Evolutionary conservation across 2,888 invertebrate species (phyloP).

Genomic region (Carcina quercana): DNA sequence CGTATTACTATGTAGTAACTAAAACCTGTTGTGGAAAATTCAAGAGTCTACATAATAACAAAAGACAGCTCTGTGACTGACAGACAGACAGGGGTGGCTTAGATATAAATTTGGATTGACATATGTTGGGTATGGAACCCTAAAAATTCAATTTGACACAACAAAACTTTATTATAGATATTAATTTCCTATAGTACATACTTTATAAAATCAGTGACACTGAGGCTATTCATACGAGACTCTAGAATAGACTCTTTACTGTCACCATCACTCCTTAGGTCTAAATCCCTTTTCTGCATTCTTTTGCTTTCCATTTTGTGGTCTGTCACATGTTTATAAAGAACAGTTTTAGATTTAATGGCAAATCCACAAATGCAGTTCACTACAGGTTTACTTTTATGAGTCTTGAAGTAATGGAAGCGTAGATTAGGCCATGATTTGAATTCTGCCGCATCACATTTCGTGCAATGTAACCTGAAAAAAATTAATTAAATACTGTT

Average conservation of each 20-base stretch:
- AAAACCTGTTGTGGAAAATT: too few species aligned
- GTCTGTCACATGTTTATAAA: slow-evolving; percentile 58
- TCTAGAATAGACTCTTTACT: too few species aligned
- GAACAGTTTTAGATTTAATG: slow-evolving; percentile 50
- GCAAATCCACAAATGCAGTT: slow-evolving; percentile 54
- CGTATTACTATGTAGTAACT: too few species aligned
- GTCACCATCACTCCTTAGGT: slow-evolving; percentile 21
- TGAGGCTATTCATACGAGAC: slow-evolving; percentile 38
- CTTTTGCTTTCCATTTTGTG: slow-evolving; percentile 49
- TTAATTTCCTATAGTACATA: slow-evolving; percentile 24
- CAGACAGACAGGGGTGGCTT: too few species aligned
- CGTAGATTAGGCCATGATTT: slow-evolving; percentile 47
- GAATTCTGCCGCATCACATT: slow-evolving; percentile 42
- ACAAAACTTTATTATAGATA: background rate
- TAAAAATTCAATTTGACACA: too few species aligned
- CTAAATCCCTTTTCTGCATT: slow-evolving; percentile 35
- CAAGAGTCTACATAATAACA: too few species aligned
- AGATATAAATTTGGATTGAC: too few species aligned
- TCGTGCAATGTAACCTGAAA: slow-evolving; percentile 48
- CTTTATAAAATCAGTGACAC: slow-evolving; percentile 57
- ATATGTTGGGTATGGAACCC: too few species aligned
- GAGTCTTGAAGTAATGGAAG: slow-evolving; percentile 39
- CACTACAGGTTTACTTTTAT: slow-evolving; percentile 46
- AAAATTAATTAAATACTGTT: background rate
- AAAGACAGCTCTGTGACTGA: too few species aligned